Evolutionary conservation across 2,888 invertebrate genomes (phyloP).

Genomic region (Athalia cordata): DNA sequence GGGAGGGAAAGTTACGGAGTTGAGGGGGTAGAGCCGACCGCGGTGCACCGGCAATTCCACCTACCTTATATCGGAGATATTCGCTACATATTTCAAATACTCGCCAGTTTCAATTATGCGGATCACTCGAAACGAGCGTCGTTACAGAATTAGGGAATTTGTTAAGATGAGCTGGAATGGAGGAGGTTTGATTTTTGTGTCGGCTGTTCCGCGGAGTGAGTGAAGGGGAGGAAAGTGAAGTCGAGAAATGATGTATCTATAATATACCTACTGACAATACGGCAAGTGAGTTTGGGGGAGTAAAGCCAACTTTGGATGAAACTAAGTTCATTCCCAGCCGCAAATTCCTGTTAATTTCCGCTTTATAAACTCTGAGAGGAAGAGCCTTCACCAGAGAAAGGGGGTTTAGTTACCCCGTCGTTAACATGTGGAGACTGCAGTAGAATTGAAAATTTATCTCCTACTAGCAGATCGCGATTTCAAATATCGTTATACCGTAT

Average conservation of each 20-base stretch:
- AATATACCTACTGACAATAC: slow-evolving; percentile 14
- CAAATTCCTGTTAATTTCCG: slow-evolving; percentile 41
- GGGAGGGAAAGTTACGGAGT: not conserved
- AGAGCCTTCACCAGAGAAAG: not conserved
- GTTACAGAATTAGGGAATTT: no score
- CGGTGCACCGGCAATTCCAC: not conserved
- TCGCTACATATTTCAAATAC: no score
- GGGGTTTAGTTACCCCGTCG: not conserved
- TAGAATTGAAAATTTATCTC: slow-evolving; percentile 30
- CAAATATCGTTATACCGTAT: slow-evolving; percentile 10
- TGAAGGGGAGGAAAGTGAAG: no score
- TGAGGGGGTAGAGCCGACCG: not conserved
- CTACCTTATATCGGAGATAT: no score
- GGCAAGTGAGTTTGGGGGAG: not conserved
- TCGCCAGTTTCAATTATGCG: no score
- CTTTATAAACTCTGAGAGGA: slow-evolving; percentile 9
- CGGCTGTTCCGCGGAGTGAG: no score
- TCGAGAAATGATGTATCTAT: not conserved
- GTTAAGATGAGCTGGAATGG: no score
- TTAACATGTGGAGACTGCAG: not conserved
- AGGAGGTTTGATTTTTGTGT: no score
- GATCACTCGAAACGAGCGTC: no score
- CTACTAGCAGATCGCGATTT: slow-evolving; percentile 14
- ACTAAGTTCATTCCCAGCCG: slow-evolving; percentile 25
- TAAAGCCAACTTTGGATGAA: slow-evolving; percentile 11